Conservation (phyloP, 2,797 vertebrate species). For the Micromesistius poutassou region DNA sequence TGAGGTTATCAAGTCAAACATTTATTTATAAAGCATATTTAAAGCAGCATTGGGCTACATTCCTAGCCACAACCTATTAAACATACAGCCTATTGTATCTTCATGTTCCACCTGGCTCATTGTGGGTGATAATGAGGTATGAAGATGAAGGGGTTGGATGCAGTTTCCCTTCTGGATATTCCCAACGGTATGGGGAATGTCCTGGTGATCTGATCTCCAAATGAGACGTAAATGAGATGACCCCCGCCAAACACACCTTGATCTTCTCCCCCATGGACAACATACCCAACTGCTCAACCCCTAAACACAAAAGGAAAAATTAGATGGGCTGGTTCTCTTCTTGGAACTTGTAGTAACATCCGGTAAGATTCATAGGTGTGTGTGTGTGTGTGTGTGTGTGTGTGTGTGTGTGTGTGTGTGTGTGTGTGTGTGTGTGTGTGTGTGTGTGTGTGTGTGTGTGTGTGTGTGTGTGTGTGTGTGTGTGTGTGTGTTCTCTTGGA, state of each 20-base stretch:
- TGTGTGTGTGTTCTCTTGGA: not conserved
- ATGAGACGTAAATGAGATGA: too few species aligned
- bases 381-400: constrained; percentile 1
- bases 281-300: not conserved
- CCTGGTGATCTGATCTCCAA: not conserved
- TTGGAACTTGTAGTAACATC: not conserved
- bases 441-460: not conserved
- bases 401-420: not conserved
- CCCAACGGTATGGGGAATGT: not conserved
- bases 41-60: not conserved
- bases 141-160: not conserved
- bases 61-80: not conserved
- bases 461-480: too few species aligned
- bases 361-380: constrained; percentile 2
- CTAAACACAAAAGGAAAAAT: not conserved
- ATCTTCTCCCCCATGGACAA: not conserved
- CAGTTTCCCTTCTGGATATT: not conserved
- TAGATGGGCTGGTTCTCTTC: not conserved
- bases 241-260: not conserved
- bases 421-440: not conserved
- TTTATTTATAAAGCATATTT: not conserved
- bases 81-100: not conserved
- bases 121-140: not conserved
- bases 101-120: not conserved
- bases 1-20: too few species aligned